Evolutionary conservation across 2,888 invertebrate genomes (phyloP).

Genomic region (Alitta virens): DNA sequence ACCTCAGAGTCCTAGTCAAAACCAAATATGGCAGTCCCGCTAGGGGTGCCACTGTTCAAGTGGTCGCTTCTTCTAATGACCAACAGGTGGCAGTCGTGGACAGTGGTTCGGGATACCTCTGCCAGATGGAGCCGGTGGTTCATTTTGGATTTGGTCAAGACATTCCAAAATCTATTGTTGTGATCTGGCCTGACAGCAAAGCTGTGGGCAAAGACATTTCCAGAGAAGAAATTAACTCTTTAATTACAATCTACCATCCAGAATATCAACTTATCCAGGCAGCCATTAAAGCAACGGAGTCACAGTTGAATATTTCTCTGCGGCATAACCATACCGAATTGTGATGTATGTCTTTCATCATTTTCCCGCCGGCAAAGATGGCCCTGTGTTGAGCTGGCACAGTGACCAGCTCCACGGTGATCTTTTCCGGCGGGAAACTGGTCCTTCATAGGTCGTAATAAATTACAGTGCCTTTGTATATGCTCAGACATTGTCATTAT

Average conservation of each 20-base stretch:
- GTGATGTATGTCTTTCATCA: not conserved
- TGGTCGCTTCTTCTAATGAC: conserved; percentile 29
- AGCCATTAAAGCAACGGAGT: not conserved
- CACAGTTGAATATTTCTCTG: not conserved
- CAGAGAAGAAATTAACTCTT: too few species aligned
- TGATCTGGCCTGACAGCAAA: conserved; percentile 7
- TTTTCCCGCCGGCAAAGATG: too few species aligned
- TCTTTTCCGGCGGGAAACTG: too few species aligned
- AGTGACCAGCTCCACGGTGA: too few species aligned
- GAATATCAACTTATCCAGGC: too few species aligned
- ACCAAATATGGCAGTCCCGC: conserved; percentile 44
- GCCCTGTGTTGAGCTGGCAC: too few species aligned
- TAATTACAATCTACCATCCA: too few species aligned
- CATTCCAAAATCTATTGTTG: not conserved
- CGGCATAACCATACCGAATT: not conserved
- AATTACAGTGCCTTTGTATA: too few species aligned
- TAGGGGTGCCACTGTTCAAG: conserved; percentile 40
- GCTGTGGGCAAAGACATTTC: not conserved
- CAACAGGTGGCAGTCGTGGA: conserved; percentile 36
- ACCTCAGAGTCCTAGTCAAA: conserved; percentile 40
- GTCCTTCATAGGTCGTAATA: too few species aligned
- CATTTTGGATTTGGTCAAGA: conserved; percentile 8
- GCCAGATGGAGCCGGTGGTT: conserved; percentile 28
- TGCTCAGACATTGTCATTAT: too few species aligned
- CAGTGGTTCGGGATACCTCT: conserved; percentile 44